phyloP scores from a whole-genome alignment of 2,888 invertebrate genomes.

The Orthosia cruda region DNA sequence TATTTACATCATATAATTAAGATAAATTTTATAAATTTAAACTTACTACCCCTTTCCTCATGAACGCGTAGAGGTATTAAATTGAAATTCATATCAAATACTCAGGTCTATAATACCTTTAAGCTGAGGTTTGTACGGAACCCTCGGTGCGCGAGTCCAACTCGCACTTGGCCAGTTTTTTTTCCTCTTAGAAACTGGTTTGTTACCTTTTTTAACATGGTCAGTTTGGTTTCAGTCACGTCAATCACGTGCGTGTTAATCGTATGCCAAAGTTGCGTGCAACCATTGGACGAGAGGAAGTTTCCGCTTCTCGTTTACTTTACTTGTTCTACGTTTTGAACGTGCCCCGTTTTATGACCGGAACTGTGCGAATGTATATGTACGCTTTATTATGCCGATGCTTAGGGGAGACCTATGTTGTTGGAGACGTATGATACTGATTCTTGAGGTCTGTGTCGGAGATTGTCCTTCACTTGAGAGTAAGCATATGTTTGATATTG shows the following conservation, averaged over 20 bases:
- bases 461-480: neutral
- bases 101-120: no score
- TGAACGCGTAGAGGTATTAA: no score
- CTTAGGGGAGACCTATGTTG: neutral
- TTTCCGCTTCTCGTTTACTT: slow-evolving; percentile 13
- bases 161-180: no score
- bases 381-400: neutral
- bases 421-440: no score
- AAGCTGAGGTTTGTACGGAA: no score
- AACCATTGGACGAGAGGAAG: slow-evolving; percentile 14
- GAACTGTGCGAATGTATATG: neutral
- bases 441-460: neutral
- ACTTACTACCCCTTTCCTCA: no score
- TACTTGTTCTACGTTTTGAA: neutral
- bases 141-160: no score
- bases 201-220: neutral
- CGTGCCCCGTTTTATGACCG: neutral
- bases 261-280: slow-evolving; percentile 1
- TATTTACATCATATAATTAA: no score
- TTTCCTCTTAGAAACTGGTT: neutral
- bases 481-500: neutral
- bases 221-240: neutral
- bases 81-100: no score
- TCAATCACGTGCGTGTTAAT: neutral
- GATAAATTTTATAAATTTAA: no score